phyloP scores from a whole-genome alignment of 2,888 invertebrate species.

The Tiphia femorata region DNA sequence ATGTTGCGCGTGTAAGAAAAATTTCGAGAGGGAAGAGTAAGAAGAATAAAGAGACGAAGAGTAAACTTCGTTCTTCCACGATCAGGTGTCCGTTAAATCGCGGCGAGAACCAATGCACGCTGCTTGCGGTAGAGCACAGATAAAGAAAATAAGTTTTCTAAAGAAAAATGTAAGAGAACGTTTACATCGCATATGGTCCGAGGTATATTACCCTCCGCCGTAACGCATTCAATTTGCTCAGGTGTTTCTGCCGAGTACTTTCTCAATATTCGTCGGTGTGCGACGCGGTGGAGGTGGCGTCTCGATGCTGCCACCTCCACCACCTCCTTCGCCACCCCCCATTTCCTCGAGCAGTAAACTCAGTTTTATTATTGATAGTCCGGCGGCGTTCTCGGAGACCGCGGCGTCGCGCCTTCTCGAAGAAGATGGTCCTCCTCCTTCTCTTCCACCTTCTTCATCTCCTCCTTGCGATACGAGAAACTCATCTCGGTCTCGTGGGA shows the following conservation, averaged over 20 bases:
- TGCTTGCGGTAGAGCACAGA: no score
- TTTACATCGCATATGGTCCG: slow-evolving; percentile 11
- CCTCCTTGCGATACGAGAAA: slow-evolving; percentile 15
- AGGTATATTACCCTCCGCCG: slow-evolving; percentile 24
- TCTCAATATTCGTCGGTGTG: slow-evolving; percentile 45
- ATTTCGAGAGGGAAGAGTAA: no score
- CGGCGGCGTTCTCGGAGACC: slow-evolving; percentile 21
- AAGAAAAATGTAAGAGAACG: no score
- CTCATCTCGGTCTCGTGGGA: slow-evolving; percentile 2
- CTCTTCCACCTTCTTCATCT: background rate
- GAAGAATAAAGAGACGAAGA: no score
- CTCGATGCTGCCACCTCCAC: no score
- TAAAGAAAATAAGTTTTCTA: no score
- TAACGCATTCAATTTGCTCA: slow-evolving; percentile 54
- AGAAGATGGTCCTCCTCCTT: slow-evolving; percentile 5
- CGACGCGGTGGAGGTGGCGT: slow-evolving; percentile 10
- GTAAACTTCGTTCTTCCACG: no score
- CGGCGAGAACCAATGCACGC: no score
- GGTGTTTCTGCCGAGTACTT: slow-evolving; percentile 42
- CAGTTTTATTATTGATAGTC: slow-evolving; percentile 52
- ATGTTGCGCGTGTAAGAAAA: no score
- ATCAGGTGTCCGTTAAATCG: no score
- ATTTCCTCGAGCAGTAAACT: slow-evolving; percentile 42
- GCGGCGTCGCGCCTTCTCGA: slow-evolving; percentile 14
- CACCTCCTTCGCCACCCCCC: no score